Evolutionary conservation across 2,113 vertebrate genomes (phyloP), one percentile per base, ranked within the genome.

Genomic region (Macrotus californicus): DNA sequence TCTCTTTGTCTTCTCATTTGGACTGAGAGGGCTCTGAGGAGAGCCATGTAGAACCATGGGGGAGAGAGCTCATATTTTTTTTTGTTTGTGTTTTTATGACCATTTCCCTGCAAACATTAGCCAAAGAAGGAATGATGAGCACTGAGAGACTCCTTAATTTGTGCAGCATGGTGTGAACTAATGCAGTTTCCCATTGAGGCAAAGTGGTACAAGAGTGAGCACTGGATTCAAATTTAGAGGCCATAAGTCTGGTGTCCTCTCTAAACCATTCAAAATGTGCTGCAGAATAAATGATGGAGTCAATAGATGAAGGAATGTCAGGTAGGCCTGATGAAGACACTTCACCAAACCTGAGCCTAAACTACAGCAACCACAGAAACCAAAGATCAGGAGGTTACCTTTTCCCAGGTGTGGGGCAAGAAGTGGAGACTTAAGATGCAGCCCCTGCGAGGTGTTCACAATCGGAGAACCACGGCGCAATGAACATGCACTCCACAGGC

Each of bases 1-100:
- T 95, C 92, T 96, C 59, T 88, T 46, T 69, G 34, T 91, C 82
- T 94, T 41, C 50, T 95, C 50, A 10, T 89, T 95, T 91, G 11
- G 77, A 76, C 64, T 72, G 21, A 91, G 75, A 92, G 29, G 14
- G n/a, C 48, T 91, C 81, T 61, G 48, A 89, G 82, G 22, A 72
- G 34, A 91, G 13, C 50, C 69, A 0, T 52, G 16, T 69, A 31
- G 26, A 93, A 11, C 70, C 41, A 5, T 22, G 80, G 48, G 50
- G 24, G n/a, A 87, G 10, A 84, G 41, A 52, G 36, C 34, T 85
- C 72, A 61, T 41, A 88, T 89, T 76, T 66, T 26, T 34, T 67
- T 43, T 80, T 84, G 36, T 41, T 6, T 73, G 66, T 79, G 34
- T 13, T 87, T 95, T 92, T 54, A 59, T 64, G 69, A 70, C 21